phyloP scores from a whole-genome alignment of 2,888 invertebrate species.

The Parapristionchus giblindavisi region DNA sequence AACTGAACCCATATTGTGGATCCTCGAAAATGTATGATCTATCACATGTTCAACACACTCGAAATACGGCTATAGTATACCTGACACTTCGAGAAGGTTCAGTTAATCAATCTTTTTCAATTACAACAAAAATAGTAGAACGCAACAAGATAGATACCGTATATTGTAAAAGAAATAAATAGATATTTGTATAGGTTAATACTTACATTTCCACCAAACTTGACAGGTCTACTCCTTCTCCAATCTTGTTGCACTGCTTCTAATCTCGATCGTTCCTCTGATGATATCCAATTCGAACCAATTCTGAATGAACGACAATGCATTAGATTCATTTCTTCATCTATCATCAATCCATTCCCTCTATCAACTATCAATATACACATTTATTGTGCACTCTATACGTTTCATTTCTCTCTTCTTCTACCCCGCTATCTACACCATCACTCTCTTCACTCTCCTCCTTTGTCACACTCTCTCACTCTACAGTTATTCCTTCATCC shows the following conservation, averaged over 20 bases:
- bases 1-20: no score
- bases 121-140: no score
- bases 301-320: conserved; percentile 17
- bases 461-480: neutral
- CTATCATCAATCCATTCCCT: neutral
- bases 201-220: conserved; percentile 40
- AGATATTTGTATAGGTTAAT: neutral
- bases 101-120: no score
- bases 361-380: no score
- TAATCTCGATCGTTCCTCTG: conserved; percentile 65
- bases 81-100: no score
- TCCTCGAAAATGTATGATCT: no score
- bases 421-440: neutral
- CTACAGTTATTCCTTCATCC: neutral
- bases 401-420: no score
- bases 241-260: conserved; percentile 68
- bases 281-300: conserved; percentile 57
- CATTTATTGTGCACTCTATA: no score
- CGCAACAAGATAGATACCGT: no score
- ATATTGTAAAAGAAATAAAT: no score
- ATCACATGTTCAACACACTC: no score
- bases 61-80: no score
- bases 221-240: conserved; percentile 61
- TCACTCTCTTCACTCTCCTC: neutral
- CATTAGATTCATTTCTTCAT: neutral